These are phyloP conservation scores for Sardina pilchardus DNA, from an alignment of 2,113 vertebrate species.

Conservation along the genomic window DNA sequence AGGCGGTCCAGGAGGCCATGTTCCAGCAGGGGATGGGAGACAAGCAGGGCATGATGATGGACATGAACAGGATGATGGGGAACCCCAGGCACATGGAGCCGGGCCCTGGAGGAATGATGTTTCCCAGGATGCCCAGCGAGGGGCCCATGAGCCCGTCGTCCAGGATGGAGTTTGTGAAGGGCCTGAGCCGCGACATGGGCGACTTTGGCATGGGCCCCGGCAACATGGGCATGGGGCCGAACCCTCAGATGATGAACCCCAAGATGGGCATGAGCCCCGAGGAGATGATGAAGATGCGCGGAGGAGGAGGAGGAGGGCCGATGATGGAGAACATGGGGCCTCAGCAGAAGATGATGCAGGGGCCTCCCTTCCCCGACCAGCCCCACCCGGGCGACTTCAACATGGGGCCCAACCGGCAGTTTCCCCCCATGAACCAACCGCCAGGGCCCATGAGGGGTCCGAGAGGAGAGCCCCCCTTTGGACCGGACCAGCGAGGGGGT, in stretches of 20 bases:
- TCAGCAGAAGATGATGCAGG: constrained; percentile 88
- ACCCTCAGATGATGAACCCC: constrained; percentile 86
- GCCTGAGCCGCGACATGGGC: constrained; percentile 81
- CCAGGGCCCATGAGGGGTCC: constrained; percentile 85
- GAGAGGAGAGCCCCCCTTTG: constrained; percentile 83
- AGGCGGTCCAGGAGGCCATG: constrained; percentile 90
- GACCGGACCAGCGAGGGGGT: constrained; percentile 89
- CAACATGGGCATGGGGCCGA: constrained; percentile 82
- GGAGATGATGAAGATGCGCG: constrained; percentile 90
- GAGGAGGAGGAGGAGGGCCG: constrained; percentile 66
- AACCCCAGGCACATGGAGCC: constrained; percentile 93
- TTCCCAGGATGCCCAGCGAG: constrained; percentile 91
- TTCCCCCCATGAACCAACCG: constrained; percentile 85
- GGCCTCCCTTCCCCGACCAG: constrained; percentile 82
- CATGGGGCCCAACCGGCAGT: constrained; percentile 87
- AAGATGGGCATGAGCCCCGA: constrained; percentile 89
- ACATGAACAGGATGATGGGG: constrained; percentile 91
- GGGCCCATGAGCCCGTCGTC: constrained; percentile 95
- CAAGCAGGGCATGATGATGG: constrained; percentile 91
- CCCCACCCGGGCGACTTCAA: constrained; percentile 90
- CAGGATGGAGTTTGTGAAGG: constrained; percentile 85
- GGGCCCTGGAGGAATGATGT: constrained; percentile 82
- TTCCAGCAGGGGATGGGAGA: constrained; percentile 92
- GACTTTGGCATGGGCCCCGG: constrained; percentile 91
- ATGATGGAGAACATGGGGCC: constrained; percentile 86